These are phyloP conservation scores for Molanna angustata DNA, from an alignment of 2,888 invertebrate genomes.

Conservation along the genomic window DNA sequence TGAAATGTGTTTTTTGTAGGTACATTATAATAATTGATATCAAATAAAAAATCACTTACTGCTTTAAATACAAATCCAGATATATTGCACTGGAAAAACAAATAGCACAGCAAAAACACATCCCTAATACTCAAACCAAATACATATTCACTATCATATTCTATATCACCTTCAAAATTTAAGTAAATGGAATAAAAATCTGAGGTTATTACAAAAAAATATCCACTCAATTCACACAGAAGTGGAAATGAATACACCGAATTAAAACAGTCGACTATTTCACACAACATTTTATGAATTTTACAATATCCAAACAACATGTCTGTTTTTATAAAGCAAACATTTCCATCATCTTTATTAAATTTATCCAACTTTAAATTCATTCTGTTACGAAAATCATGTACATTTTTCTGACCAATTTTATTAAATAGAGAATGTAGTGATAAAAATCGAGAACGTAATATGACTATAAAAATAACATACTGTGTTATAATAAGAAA, in stretches of 20 bases:
- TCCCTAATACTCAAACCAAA: too few relatives aligned
- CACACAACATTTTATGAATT: conserved; percentile 17
- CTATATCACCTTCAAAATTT: conserved; percentile 3
- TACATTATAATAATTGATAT: too few relatives aligned
- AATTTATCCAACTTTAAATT: too few relatives aligned
- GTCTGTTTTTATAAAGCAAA: background rate
- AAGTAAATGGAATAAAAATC: conserved; percentile 1
- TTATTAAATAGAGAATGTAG: too few relatives aligned
- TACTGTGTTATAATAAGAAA: too few relatives aligned
- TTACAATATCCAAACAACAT: background rate
- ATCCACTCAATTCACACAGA: background rate
- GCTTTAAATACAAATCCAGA: background rate
- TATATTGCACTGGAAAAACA: background rate
- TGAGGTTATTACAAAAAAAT: conserved; percentile 1
- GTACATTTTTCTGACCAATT: too few relatives aligned
- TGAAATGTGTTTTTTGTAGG: too few relatives aligned
- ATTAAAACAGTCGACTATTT: background rate
- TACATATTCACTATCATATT: background rate
- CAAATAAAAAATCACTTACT: too few relatives aligned
- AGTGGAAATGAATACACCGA: conserved; percentile 13
- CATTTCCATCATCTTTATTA: background rate
- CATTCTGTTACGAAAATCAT: too few relatives aligned
- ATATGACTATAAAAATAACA: too few relatives aligned
- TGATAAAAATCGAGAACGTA: too few relatives aligned
- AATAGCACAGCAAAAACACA: background rate